A percentile compares a stretch with the other conserved stretches of the same genome.
Conservation (phyloP, 2,888 invertebrate genomes). For the Gymnocheta viridis region DNA sequence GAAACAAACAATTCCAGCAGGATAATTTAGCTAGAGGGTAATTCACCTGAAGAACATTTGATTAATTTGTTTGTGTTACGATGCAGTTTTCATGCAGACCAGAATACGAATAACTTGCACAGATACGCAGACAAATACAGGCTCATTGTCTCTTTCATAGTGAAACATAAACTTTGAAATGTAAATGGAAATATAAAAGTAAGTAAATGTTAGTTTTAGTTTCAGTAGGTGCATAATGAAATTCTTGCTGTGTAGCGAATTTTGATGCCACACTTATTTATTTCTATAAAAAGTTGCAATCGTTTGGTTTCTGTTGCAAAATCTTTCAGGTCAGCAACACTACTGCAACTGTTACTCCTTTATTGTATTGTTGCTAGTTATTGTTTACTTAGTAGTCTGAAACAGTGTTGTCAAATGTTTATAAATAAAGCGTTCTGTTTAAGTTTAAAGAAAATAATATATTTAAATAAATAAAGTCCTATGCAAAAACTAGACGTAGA, state of each 20-base stretch:
- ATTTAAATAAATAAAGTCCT: no score
- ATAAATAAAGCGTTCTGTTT: no score
- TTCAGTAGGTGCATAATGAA: background rate
- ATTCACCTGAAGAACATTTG: slow-evolving; percentile 70
- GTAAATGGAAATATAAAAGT: background rate
- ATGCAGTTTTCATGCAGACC: slow-evolving; percentile 50
- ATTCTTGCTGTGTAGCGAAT: background rate
- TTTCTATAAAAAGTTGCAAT: slow-evolving; percentile 26
- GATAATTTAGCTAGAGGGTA: slow-evolving; percentile 62
- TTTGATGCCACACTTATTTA: slow-evolving; percentile 8
- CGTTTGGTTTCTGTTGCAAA: background rate
- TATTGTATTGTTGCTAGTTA: no score
- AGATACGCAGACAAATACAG: background rate
- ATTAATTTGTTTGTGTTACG: slow-evolving; percentile 69
- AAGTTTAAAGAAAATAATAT: no score
- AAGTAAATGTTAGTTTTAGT: slow-evolving; percentile 2
- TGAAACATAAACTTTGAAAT: background rate
- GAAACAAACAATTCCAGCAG: slow-evolving; percentile 51
- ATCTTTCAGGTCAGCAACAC: background rate
- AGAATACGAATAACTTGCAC: background rate
- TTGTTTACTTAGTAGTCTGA: background rate
- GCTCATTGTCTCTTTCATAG: background rate
- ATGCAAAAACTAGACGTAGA: no score
- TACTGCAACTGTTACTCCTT: background rate
- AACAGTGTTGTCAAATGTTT: no score